These are phyloP conservation scores for Coturnix japonica DNA, from an alignment of 2,113 vertebrate genomes.

Conservation along the genomic window DNA sequence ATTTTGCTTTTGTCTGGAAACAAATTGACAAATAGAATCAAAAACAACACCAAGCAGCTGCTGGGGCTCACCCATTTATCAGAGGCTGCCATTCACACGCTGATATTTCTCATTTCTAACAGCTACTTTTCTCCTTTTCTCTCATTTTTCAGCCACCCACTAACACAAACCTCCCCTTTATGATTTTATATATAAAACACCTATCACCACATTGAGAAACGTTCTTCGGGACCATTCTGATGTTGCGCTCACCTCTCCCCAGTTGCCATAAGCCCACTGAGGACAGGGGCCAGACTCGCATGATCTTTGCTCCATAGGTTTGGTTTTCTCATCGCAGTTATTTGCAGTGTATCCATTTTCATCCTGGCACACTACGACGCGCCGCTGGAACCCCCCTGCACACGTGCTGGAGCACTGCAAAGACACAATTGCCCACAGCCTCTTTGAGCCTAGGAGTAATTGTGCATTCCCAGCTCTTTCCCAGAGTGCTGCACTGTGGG, in stretches of 20 bases:
- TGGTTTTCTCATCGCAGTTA: constrained; percentile 89
- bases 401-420: constrained; percentile 97
- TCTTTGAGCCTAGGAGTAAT: not conserved
- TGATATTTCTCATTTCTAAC: not conserved
- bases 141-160: not conserved
- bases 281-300: constrained; percentile 96
- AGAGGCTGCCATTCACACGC: not conserved
- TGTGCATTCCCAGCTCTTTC: not conserved
- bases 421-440: not conserved
- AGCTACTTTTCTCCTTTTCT: not conserved
- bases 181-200: too few species aligned
- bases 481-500: not conserved
- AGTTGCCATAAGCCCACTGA: constrained; percentile 93
- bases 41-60: not conserved
- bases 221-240: too few species aligned
- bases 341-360: constrained; percentile 91
- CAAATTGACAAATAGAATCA: not conserved
- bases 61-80: not conserved
- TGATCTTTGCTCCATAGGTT: constrained; percentile 90
- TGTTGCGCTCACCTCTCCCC: constrained; percentile 84
- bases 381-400: constrained; percentile 95
- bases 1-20: not conserved
- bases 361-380: constrained; percentile 97
- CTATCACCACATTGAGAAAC: too few species aligned
- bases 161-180: not conserved